Percentiles rank a stretch among this genome's conserved stretches.
Conservation (phyloP, 2,113 vertebrate genomes). For the Pygoscelis adeliae region DNA sequence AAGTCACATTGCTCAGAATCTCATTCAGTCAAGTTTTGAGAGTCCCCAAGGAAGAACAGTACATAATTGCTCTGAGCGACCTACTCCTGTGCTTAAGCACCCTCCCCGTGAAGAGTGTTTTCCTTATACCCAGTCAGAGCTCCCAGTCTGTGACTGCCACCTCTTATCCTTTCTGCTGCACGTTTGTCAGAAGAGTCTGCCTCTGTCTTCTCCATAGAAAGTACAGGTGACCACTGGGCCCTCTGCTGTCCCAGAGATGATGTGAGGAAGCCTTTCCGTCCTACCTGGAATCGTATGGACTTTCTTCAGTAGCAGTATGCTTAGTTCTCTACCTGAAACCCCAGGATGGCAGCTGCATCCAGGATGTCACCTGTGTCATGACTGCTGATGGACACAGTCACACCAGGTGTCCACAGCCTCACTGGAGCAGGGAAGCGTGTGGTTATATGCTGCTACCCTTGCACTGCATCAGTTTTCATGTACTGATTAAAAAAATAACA, state of each 20-base stretch:
- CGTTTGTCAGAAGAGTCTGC: not conserved
- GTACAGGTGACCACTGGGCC: not conserved
- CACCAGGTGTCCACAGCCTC: not conserved
- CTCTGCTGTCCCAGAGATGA: not conserved
- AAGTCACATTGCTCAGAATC: not conserved
- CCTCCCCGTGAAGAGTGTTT: not conserved
- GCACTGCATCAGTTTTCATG: not conserved
- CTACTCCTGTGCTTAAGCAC: not conserved
- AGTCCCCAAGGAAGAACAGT: not conserved
- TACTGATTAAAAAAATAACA: not conserved
- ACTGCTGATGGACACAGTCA: too few relatives aligned
- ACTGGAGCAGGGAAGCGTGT: not conserved
- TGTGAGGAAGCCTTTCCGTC: not conserved
- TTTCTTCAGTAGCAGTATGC: not conserved
- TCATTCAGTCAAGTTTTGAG: not conserved
- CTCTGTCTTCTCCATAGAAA: not conserved
- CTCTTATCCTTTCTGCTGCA: not conserved
- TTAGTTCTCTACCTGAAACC: not conserved
- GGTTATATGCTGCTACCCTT: not conserved
- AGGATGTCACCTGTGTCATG: too few relatives aligned
- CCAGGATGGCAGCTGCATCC: not conserved
- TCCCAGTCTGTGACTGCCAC: not conserved
- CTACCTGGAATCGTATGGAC: not conserved
- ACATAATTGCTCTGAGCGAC: not conserved
- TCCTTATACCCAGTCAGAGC: not conserved